Percentiles rank a stretch among this genome's conserved stretches.
These are phyloP conservation scores for Selenia dentaria DNA, from an alignment of 2,888 invertebrate genomes.

Conservation along the genomic window DNA sequence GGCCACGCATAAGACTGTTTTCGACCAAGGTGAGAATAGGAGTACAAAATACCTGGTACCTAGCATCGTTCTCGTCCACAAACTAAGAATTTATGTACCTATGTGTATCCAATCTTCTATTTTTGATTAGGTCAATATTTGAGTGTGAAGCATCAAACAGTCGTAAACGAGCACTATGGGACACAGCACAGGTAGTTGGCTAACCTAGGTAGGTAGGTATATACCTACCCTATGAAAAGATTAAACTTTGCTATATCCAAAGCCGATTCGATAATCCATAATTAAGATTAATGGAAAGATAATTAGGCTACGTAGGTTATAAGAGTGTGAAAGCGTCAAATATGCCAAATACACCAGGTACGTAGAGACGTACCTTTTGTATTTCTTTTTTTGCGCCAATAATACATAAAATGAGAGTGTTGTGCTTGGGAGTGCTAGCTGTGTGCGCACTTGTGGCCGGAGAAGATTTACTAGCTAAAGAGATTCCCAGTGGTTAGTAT, in stretches of 20 bases:
- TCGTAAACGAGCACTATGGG: too few species aligned
- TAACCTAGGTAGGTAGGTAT: too few species aligned
- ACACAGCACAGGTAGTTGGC: too few species aligned
- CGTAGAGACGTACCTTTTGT: background rate
- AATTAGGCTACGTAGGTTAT: conserved; percentile 5
- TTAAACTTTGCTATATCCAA: background rate
- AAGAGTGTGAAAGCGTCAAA: background rate
- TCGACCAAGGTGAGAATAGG: too few species aligned
- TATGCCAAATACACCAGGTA: conserved; percentile 3
- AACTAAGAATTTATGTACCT: too few species aligned
- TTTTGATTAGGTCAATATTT: too few species aligned
- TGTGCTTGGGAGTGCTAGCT: conserved; percentile 19
- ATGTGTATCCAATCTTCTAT: too few species aligned
- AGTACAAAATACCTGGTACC: too few species aligned
- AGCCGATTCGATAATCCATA: conserved; percentile 7
- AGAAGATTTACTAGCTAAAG: conserved; percentile 16
- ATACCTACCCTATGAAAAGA: too few species aligned
- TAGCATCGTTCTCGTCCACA: too few species aligned
- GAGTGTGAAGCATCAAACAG: too few species aligned
- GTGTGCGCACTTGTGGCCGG: conserved; percentile 21
- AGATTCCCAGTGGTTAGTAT: conserved; percentile 23
- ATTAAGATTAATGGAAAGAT: conserved; percentile 18
- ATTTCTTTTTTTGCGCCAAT: background rate
- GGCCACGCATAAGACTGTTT: too few species aligned
- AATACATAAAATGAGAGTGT: conserved; percentile 19